These are phyloP conservation scores for Drosophila kanekoi DNA, from an alignment of 2,888 invertebrate genomes.

Conservation along the genomic window DNA sequence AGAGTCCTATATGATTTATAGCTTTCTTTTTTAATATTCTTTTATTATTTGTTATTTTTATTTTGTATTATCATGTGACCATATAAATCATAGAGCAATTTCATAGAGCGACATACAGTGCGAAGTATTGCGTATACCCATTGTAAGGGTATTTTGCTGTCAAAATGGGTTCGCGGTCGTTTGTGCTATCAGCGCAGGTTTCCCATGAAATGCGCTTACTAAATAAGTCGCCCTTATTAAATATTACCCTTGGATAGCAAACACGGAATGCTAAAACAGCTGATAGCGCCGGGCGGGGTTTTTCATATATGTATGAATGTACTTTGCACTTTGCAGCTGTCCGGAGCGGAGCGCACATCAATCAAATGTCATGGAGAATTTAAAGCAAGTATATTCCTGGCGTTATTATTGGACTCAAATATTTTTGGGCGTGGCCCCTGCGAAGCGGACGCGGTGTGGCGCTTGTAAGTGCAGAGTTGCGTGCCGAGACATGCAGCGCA, in stretches of 20 bases:
- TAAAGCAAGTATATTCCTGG: constrained; percentile 64
- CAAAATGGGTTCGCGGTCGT: not conserved
- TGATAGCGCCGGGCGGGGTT: constrained; percentile 53
- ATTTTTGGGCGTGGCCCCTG: constrained; percentile 57
- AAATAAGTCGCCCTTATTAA: constrained; percentile 66
- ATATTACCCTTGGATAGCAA: constrained; percentile 69
- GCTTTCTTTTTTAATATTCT: too few species aligned
- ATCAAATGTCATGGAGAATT: constrained; percentile 75
- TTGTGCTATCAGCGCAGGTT: constrained; percentile 36
- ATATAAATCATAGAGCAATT: too few species aligned
- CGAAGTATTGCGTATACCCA: not conserved
- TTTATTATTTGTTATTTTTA: too few species aligned
- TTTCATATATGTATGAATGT: constrained; percentile 1
- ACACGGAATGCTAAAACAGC: constrained; percentile 64
- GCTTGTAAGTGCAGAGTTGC: constrained; percentile 71
- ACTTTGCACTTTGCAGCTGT: constrained; percentile 70
- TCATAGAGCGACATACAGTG: not conserved
- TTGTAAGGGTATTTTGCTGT: not conserved
- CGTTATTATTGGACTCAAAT: constrained; percentile 56
- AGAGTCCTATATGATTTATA: too few species aligned
- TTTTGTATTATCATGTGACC: too few species aligned
- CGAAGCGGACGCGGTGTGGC: not conserved
- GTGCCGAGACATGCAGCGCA: constrained; percentile 60
- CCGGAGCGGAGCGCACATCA: constrained; percentile 64
- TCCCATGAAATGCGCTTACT: constrained; percentile 53